Base-by-base conservation (phyloP, 2,888 invertebrate genomes). In the Eulithis testata region DNA sequence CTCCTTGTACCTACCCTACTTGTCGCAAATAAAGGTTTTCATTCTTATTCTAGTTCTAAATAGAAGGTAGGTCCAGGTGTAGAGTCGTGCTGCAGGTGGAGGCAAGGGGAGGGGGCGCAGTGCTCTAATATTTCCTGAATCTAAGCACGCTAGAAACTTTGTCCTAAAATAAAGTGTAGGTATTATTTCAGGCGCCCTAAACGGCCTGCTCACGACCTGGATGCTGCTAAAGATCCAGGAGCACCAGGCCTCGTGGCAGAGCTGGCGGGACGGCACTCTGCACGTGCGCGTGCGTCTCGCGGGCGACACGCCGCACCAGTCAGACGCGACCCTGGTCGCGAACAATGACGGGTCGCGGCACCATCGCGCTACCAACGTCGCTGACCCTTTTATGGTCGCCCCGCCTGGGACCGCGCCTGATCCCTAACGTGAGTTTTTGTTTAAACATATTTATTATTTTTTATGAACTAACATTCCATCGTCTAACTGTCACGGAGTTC, bases 201-300 rank as follows among this genome's bases (percentile, higher is more conserved):
- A 93, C 81, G 92, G 92, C 0, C 80, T 93, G 68, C 83, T 93
- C 66, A 93, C 92, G 1, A 93, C 92, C 47, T 93, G 92, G 92
- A 89, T 91, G 86, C 87, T 93, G 77, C 86, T 93, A 47, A 93
- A 91, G 85, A 84, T 92, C 72, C 92, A 93, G 76, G 92, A 92
- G 83, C 92, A 93, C 83, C 92, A 91, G 84, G 52, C 83, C 76
- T 88, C 92, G 72, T 93, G 92, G 92, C 90, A 85, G 73, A 82
- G 88, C 72, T 93, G 92, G 92, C 87, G 92, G 40, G 91, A 89
- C 84, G 83, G 85, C 81, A 89, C 90, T 58, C 86, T 91, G 76
- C 90, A 88, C 83, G 90, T 93, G 77, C 90, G 80, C 80, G 91
- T 93, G 69, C 74, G 86, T 45, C 86, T 92, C 62, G 78, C 72